Percentiles rank a stretch among this genome's conserved stretches.
Conservation (phyloP, 2,113 vertebrate genomes). For the Scomber japonicus region DNA sequence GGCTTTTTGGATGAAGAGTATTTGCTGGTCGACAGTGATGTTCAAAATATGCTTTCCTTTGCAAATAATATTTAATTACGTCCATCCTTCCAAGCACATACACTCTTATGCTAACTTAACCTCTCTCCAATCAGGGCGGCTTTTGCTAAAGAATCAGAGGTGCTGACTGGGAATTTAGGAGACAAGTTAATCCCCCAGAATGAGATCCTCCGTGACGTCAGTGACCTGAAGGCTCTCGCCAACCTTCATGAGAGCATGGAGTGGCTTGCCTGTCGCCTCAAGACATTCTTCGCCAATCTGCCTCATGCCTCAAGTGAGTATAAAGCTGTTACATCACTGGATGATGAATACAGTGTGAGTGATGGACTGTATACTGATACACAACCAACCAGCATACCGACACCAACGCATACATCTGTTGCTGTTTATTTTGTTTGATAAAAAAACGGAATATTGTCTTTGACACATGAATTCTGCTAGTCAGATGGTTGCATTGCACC, state of each 20-base stretch:
- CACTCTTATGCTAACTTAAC: neutral
- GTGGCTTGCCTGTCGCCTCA: conserved; percentile 92
- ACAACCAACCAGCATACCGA: conserved; percentile 7
- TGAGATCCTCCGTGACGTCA: conserved; percentile 96
- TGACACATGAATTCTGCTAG: conserved; percentile 13
- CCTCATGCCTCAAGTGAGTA: conserved; percentile 90
- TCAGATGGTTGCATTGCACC: neutral
- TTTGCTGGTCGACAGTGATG: neutral
- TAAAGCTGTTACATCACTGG: too few relatives aligned
- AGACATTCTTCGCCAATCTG: conserved; percentile 89
- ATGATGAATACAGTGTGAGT: neutral
- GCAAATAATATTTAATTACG: neutral
- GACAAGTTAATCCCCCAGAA: conserved; percentile 97
- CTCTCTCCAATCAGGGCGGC: conserved; percentile 86
- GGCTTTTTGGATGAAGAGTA: neutral
- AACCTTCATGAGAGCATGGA: conserved; percentile 99
- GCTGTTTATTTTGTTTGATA: conserved; percentile 23
- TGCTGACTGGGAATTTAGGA: conserved; percentile 96
- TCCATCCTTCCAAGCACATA: conserved; percentile 3
- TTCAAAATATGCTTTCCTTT: conserved; percentile 22
- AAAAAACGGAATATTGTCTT: conserved; percentile 23
- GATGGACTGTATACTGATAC: neutral
- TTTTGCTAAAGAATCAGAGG: conserved; percentile 97
- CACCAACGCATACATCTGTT: conserved; percentile 48
- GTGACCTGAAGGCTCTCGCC: conserved; percentile 96